These are phyloP conservation scores for Bolinopsis microptera DNA, from an alignment of 37 sponge, comb jelly and placozoan genomes.

Conservation along the genomic window DNA sequence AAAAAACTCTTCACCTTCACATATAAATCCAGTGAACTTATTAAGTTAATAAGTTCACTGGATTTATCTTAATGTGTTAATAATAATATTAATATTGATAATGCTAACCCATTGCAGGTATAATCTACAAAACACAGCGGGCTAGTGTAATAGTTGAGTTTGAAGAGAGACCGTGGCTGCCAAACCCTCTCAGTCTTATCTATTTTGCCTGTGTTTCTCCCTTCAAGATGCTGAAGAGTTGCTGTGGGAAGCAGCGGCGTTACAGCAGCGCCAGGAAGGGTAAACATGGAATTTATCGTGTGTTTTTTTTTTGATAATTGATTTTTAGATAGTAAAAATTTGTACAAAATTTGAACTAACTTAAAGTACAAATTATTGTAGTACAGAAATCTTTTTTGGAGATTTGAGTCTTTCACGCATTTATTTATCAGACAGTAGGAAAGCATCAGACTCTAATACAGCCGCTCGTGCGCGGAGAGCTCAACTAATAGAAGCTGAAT, in stretches of 20 bases:
- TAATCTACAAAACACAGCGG: constrained; percentile 65
- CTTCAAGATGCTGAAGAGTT: constrained; percentile 27
- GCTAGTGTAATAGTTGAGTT: constrained; percentile 60
- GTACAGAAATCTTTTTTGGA: no score
- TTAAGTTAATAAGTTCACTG: no score
- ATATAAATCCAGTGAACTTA: no score
- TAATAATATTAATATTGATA: no score
- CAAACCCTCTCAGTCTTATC: constrained; percentile 59
- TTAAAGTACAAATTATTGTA: no score
- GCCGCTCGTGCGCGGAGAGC: constrained; percentile 16
- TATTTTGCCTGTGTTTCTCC: background rate
- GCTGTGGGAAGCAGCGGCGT: background rate
- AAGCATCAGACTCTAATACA: background rate
- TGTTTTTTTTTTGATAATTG: no score
- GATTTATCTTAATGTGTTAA: no score
- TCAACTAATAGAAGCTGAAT: constrained; percentile 54
- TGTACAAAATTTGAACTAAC: no score
- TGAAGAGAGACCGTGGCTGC: constrained; percentile 59
- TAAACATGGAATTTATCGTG: no score
- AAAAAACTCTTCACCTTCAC: no score
- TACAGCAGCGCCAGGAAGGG: background rate
- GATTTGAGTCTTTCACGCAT: no score
- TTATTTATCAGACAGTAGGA: background rate
- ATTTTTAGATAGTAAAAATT: no score
- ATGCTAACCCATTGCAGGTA: constrained; percentile 26